Evolutionary conservation across 1,140 invertebrate genomes (phyloP), one percentile per base, ranked within the genome.

Genomic region (Hycleus phaleratus): DNA sequence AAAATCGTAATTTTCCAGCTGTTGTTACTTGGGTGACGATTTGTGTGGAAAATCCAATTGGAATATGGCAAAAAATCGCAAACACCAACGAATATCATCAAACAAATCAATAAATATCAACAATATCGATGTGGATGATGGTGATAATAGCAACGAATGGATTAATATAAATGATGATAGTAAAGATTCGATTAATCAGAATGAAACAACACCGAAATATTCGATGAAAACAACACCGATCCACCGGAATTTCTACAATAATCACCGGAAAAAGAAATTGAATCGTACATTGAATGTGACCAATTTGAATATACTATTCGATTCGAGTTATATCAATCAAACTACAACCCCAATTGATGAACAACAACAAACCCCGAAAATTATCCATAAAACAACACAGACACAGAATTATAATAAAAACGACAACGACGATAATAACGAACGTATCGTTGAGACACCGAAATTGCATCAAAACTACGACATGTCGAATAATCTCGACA

Each of bases 261-360:
- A 58, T 38, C 25, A 51, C 32, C 10, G 42, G 10, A n/a, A 46
- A 5, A 51, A 12, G 12, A 51, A 44, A 7, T 25, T 53, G 0
- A 45, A 53, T 46, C 7, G 49, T 8, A 51, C 49, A 5, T 12
- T 52, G 8, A 61, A 61, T 38, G 55, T 61, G 38, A 61, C 59
- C 6, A 61, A 61, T 45, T 38, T 61, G 24, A 58, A 58, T 58
- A 45, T 58, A 26, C 38, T 61, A 39, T 61, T 61, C 45, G 46
- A 61, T 8, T 60, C 47, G 43, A 53, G 51, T 32, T 53, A 32
- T 32, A 53, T 53, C 25, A 57, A 57, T 11, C 46, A 57, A 26
- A 26, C 11, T 1, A 43, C 55, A 18, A 32, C 11, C 38, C 9
- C 46, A 46, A 25, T 11, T 2, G 26, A 46, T 40, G 5, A 42